These are phyloP conservation scores for Cataglyphis altisquamis DNA, from an alignment of 2,888 invertebrate species.

Conservation along the genomic window DNA sequence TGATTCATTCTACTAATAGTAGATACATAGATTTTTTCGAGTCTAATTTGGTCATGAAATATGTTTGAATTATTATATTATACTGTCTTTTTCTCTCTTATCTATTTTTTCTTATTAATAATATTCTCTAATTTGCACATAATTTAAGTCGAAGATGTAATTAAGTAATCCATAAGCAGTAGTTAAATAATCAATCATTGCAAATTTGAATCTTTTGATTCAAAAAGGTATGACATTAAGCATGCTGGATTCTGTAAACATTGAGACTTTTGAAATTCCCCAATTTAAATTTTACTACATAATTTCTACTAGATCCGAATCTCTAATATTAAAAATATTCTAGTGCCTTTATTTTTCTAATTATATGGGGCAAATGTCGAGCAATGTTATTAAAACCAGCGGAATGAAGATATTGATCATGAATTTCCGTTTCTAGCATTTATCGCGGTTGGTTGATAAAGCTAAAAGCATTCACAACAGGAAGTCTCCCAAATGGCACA, in stretches of 20 bases:
- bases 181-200: slow-evolving; percentile 9
- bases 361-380: slow-evolving; percentile 12
- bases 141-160: not conserved
- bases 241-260: not conserved
- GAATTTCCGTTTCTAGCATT: slow-evolving; percentile 28
- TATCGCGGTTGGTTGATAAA: slow-evolving; percentile 45
- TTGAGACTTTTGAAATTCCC: not conserved
- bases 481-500: slow-evolving; percentile 26
- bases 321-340: slow-evolving; percentile 29
- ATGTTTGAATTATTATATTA: slow-evolving; percentile 4
- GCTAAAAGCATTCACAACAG: slow-evolving; percentile 41
- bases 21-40: not conserved
- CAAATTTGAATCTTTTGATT: slow-evolving; percentile 3
- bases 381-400: slow-evolving; percentile 31
- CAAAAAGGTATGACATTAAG: not conserved
- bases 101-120: slow-evolving; percentile 30
- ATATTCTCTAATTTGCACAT: not conserved
- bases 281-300: slow-evolving; percentile 24
- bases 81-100: not conserved
- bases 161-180: not conserved
- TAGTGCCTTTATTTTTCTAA: slow-evolving; percentile 16
- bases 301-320: slow-evolving; percentile 17
- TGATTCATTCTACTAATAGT: slow-evolving; percentile 15
- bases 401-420: slow-evolving; percentile 15
- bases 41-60: slow-evolving; percentile 26